phyloP scores from a whole-genome alignment of 2,797 vertebrate species.

The Rhinella marina region DNA sequence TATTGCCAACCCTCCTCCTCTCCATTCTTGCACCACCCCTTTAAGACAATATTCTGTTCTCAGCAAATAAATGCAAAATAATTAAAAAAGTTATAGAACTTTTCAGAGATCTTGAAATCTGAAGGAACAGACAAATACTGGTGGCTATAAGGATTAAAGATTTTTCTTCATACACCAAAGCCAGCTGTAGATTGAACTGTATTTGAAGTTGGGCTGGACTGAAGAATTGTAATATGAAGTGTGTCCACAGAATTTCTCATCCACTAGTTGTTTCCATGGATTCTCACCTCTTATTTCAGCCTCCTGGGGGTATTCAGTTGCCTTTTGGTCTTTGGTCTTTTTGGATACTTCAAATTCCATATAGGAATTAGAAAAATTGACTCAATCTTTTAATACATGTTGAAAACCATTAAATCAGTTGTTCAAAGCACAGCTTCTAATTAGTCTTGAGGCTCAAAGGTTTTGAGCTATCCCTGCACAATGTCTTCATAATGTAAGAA shows the following conservation, averaged over 20 bases:
- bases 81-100: too few species aligned
- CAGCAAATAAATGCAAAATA: too few species aligned
- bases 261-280: not conserved
- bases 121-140: not conserved
- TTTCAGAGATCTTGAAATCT: not conserved
- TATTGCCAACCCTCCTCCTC: too few species aligned
- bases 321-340: not conserved
- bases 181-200: not conserved
- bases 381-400: not conserved
- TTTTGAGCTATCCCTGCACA: conserved; percentile 4
- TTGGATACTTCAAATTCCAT: conserved; percentile 54
- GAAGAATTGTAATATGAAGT: not conserved
- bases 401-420: conserved; percentile 9
- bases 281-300: not conserved
- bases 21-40: too few species aligned
- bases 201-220: not conserved
- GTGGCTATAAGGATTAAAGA: not conserved
- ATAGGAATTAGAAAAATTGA: conserved; percentile 5
- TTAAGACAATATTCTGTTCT: too few species aligned
- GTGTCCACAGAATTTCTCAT: not conserved
- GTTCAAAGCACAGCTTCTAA: conserved; percentile 6
- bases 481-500: conserved; percentile 8
- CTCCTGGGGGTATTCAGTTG: conserved; percentile 20
- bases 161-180: not conserved
- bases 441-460: not conserved